Percentiles rank a stretch among this genome's conserved stretches.
phyloP scores from a whole-genome alignment of 2,888 invertebrate genomes.

The Sinhomidia bicolor region DNA sequence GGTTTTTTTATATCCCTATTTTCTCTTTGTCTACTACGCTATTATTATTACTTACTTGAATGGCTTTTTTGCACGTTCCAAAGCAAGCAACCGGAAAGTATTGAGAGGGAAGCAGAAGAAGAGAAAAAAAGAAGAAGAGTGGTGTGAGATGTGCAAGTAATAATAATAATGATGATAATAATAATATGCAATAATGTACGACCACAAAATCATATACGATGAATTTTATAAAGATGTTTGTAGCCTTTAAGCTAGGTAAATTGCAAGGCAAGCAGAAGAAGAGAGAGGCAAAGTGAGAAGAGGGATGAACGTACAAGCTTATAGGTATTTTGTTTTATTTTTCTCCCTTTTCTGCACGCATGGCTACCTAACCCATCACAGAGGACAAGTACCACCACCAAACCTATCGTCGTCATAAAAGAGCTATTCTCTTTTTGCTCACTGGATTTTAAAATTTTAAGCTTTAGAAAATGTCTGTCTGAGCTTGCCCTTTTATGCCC shows the following conservation, averaged over 20 bases:
- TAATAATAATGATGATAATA: slow-evolving; percentile 3
- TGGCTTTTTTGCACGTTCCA: slow-evolving; percentile 17
- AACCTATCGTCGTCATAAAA: slow-evolving; percentile 47
- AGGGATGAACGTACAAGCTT: slow-evolving; percentile 31
- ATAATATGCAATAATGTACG: slow-evolving; percentile 10
- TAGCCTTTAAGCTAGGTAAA: slow-evolving; percentile 22
- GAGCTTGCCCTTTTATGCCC: background rate
- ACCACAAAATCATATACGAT: background rate
- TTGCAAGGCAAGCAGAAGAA: slow-evolving; percentile 25
- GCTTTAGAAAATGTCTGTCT: background rate
- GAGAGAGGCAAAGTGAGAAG: background rate
- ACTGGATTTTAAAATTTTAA: slow-evolving; percentile 50
- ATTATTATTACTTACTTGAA: background rate
- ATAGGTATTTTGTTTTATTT: slow-evolving; percentile 1
- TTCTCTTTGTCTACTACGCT: background rate
- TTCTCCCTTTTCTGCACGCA: background rate
- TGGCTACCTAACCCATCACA: slow-evolving; percentile 32
- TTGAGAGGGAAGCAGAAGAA: slow-evolving; percentile 28
- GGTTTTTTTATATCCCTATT: background rate
- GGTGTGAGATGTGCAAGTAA: background rate
- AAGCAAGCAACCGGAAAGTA: slow-evolving; percentile 3
- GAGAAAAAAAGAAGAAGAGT: too few relatives aligned
- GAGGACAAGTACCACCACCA: slow-evolving; percentile 41
- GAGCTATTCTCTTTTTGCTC: slow-evolving; percentile 26
- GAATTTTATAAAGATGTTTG: slow-evolving; percentile 28